A percentile compares a stretch with the other conserved stretches of the same genome.
These are phyloP conservation scores for Stomorhina lunata DNA, from an alignment of 2,888 invertebrate genomes.

Conservation along the genomic window DNA sequence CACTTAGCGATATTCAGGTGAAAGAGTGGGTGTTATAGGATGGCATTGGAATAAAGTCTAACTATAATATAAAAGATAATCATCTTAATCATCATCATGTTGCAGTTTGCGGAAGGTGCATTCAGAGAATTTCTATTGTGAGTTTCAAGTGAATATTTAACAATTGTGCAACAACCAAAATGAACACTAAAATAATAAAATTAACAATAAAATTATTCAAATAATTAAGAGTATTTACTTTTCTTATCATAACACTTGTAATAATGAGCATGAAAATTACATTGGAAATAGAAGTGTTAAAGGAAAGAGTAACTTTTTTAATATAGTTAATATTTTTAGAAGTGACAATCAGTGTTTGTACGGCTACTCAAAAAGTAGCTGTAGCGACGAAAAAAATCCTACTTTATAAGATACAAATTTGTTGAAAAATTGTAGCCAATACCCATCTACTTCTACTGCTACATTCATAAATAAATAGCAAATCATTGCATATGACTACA, in stretches of 20 bases:
- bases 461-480: too few species aligned
- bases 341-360: too few species aligned
- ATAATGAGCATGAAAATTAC: not conserved
- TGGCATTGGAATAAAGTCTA: not conserved
- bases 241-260: constrained; percentile 52
- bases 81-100: not conserved
- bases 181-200: constrained; percentile 31
- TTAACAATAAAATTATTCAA: constrained; percentile 48
- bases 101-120: constrained; percentile 6
- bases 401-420: too few species aligned
- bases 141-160: not conserved
- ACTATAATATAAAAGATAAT: constrained; percentile 34
- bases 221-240: constrained; percentile 50
- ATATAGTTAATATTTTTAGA: too few species aligned
- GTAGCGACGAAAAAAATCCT: too few species aligned
- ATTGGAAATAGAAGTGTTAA: not conserved
- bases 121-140: not conserved
- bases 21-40: not conserved
- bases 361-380: too few species aligned
- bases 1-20: constrained; percentile 5
- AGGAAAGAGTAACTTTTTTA: not conserved
- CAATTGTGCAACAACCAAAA: too few species aligned
- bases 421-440: too few species aligned
- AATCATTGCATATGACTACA: too few species aligned
- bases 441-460: too few species aligned